These are phyloP conservation scores for Oscheius sp. DNA, from an alignment of 2,888 invertebrate species.

Conservation along the genomic window DNA sequence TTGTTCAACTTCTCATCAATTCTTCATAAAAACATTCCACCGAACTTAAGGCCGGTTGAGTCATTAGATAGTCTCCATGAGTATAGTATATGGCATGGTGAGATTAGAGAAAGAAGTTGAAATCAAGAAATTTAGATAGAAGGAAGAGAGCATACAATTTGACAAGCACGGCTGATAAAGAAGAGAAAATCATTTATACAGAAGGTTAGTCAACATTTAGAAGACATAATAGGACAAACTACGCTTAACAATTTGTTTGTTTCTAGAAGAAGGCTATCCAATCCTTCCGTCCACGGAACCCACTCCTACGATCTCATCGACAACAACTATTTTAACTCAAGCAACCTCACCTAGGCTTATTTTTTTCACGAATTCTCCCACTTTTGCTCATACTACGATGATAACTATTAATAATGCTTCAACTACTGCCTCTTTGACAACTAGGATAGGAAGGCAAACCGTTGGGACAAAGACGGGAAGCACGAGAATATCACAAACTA, in stretches of 20 bases:
- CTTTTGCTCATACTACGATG: background rate
- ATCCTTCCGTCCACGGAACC: constrained; percentile 19
- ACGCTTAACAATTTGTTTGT: background rate
- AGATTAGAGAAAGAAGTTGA: background rate
- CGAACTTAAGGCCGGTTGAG: constrained; percentile 35
- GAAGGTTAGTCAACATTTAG: background rate
- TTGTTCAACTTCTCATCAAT: constrained; percentile 58
- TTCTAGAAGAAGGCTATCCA: constrained; percentile 27
- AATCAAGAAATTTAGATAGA: background rate
- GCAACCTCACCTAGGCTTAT: constrained; percentile 20
- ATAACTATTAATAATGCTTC: background rate
- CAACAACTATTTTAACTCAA: constrained; percentile 14
- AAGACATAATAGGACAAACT: background rate
- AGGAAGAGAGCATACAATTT: constrained; percentile 9
- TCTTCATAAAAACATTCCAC: constrained; percentile 35
- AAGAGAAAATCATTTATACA: constrained; percentile 17
- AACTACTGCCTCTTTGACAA: background rate
- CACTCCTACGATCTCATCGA: background rate
- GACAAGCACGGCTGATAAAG: background rate
- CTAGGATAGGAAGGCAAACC: constrained; percentile 8
- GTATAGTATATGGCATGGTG: constrained; percentile 34
- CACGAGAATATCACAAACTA: constrained; percentile 15
- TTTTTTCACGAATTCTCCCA: constrained; percentile 30
- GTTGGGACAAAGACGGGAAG: background rate
- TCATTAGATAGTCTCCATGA: constrained; percentile 40